Evolutionary conservation across 2,113 vertebrate species (phyloP), one percentile per base, ranked within the genome.

Genomic region (Craseonycteris thonglongyai): DNA sequence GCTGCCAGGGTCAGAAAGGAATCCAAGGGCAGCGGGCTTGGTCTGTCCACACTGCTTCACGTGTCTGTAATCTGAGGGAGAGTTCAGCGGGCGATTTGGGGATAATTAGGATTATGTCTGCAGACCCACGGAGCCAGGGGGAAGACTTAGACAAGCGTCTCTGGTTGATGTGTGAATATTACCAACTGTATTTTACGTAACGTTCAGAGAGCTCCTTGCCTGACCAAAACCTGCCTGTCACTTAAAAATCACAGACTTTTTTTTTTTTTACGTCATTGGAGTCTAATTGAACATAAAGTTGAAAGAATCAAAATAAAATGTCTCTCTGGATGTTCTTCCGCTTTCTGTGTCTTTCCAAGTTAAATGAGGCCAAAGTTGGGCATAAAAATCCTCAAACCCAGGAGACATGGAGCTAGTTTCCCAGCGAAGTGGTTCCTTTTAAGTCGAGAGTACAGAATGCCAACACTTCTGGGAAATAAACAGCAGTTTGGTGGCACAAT

Each of bases 351-450:
- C 63, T 71, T 72, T 90, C 51, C 83, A 47, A 83, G 47, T 95
- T 33, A 94, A 96, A 94, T n/a, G 94, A 97, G 98, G 96, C 97
- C 96, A 91, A 96, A 98, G 95, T 98, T 97, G 96, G 95, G 86
- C 96, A 91, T 22, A 66, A 97, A 96, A 49, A 75, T 95, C 76
- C 95, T 76, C 61, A 80, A 86, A 85, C 78, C 92, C 8, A 69
- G 96, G 85, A 97, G 95, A 58, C 91, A 79, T 78, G 86, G 95
- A 96, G 74, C 93, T 61, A 61, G 94, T 94, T 97, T 91, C 96
- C 38, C 93, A 96, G 97, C 80, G 47, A 97, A 98, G 96, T 95
- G 95, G 96, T 98, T 98, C 97, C 97, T 98, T 98, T 98, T 97
- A 97, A 98, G 96, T 85, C 86, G 88, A 59, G 93, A 96, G 97